A percentile compares a stretch with the other conserved stretches of the same genome.
Evolutionary conservation across 2,888 invertebrate species (phyloP).

Genomic region (Drosophila yooni): DNA sequence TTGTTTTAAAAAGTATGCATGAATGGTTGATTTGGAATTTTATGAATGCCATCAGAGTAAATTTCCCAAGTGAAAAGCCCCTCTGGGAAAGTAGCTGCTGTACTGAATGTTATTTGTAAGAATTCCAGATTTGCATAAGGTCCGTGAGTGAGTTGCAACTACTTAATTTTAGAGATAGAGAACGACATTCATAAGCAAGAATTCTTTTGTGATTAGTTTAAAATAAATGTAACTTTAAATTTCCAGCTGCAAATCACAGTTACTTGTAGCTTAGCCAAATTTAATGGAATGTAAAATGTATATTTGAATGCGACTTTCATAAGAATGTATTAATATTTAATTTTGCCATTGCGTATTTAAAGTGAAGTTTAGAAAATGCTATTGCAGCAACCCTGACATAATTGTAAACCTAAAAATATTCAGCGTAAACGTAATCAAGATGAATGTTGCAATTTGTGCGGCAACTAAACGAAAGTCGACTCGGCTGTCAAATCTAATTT

Average conservation of each 20-base stretch:
- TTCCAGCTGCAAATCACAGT: neutral
- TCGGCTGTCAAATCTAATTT: slow-evolving; percentile 79
- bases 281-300: neutral
- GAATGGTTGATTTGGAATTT: neutral
- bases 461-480: slow-evolving; percentile 34
- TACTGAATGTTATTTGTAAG: neutral
- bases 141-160: neutral
- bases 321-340: neutral
- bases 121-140: neutral
- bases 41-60: neutral
- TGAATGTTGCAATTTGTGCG: slow-evolving; percentile 76
- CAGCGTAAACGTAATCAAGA: slow-evolving; percentile 74
- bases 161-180: too few relatives aligned
- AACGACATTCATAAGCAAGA: neutral
- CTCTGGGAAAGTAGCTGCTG: neutral
- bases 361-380: slow-evolving; percentile 13
- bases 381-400: slow-evolving; percentile 33
- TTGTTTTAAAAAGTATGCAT: neutral
- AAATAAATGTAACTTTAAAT: neutral
- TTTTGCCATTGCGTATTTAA: neutral
- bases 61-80: neutral
- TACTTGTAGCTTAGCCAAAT: neutral
- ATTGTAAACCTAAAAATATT: slow-evolving; percentile 52
- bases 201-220: neutral
- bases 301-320: neutral